Evolutionary conservation across 1,140 invertebrate species (phyloP).

Genomic region (Coptotermes formosanus): DNA sequence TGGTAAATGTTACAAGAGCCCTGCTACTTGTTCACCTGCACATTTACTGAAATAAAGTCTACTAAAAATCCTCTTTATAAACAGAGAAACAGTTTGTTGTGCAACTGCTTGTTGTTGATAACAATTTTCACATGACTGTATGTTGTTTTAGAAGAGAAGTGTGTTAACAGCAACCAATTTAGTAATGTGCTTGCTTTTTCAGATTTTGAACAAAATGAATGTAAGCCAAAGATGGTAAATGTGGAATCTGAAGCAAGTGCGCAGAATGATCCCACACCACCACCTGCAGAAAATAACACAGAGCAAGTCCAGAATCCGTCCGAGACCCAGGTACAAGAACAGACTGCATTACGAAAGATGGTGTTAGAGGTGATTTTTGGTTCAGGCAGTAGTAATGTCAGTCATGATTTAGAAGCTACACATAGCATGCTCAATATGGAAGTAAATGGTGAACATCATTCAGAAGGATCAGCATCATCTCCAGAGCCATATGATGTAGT

Average conservation of each 20-base stretch:
- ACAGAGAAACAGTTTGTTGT: too few species aligned
- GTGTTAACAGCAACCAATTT: neutral
- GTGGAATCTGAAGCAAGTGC: neutral
- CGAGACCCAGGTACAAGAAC: slow-evolving; percentile 21
- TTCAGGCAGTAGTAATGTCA: slow-evolving; percentile 25
- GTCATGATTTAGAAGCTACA: neutral
- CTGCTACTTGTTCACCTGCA: neutral
- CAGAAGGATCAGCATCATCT: neutral
- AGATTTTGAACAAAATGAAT: neutral
- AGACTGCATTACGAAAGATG: slow-evolving; percentile 41
- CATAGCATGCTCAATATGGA: neutral
- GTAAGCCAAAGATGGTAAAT: neutral
- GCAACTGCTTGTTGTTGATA: too few species aligned
- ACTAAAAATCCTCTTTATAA: neutral
- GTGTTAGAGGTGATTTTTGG: slow-evolving; percentile 46
- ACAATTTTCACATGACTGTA: neutral
- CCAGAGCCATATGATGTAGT: slow-evolving; percentile 1
- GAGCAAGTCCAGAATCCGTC: neutral
- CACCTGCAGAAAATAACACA: neutral
- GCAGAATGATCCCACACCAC: neutral
- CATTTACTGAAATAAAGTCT: too few species aligned
- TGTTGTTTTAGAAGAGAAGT: neutral
- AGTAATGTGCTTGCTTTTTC: neutral
- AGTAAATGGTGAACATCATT: neutral
- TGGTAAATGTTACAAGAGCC: neutral